A percentile compares a stretch with the other conserved stretches of the same genome.
These are phyloP conservation scores for Idaea straminata DNA, from an alignment of 2,888 invertebrate genomes.

Conservation along the genomic window DNA sequence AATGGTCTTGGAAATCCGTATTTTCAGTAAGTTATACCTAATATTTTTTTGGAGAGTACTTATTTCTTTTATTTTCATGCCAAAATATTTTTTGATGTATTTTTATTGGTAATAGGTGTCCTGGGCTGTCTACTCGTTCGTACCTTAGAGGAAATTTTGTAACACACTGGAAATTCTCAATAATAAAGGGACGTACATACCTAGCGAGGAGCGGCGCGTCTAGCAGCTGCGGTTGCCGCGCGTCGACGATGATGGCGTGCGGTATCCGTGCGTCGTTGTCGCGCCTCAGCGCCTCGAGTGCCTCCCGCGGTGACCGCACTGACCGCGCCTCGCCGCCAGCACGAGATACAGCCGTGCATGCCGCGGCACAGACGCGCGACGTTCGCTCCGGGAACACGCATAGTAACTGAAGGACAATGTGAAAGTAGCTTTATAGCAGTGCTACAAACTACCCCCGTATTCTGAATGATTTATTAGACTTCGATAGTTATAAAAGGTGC, in stretches of 20 bases:
- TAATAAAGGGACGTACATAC: slow-evolving; percentile 51
- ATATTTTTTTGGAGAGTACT: too few species aligned
- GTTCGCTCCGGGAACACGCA: slow-evolving; percentile 85
- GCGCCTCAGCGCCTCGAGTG: slow-evolving; percentile 73
- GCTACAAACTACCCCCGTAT: background rate
- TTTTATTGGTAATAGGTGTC: too few species aligned
- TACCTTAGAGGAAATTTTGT: too few species aligned
- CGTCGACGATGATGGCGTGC: slow-evolving; percentile 83
- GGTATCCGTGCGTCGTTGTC: slow-evolving; percentile 77
- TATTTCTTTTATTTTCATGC: too few species aligned
- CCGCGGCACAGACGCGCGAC: slow-evolving; percentile 84
- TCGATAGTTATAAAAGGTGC: too few species aligned
- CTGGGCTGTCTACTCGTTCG: too few species aligned
- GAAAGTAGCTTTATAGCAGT: background rate
- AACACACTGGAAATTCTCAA: too few species aligned
- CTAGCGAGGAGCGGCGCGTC: slow-evolving; percentile 84
- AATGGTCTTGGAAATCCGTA: too few species aligned
- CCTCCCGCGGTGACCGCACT: slow-evolving; percentile 77
- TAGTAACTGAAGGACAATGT: slow-evolving; percentile 78
- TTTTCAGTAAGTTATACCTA: too few species aligned
- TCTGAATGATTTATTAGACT: too few species aligned
- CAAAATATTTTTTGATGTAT: too few species aligned
- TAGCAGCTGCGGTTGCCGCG: slow-evolving; percentile 78
- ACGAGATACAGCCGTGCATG: slow-evolving; percentile 80
- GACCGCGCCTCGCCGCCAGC: slow-evolving; percentile 81